phyloP scores from a whole-genome alignment of 2,113 vertebrate species.

The Macquaria australasica region DNA sequence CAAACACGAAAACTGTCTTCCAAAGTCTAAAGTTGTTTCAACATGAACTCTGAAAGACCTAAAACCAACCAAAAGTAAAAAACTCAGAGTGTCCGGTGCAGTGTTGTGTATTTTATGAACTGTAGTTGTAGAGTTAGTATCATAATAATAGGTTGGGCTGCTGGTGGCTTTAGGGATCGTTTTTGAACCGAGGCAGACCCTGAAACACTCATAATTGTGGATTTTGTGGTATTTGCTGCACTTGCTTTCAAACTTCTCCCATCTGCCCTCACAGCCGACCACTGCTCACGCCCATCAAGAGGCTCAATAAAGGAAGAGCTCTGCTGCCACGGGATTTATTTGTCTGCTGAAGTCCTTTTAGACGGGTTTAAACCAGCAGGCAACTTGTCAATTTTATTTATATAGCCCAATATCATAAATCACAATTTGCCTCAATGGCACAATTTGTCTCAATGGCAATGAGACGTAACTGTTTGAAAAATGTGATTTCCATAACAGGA shows the following conservation, averaged over 20 bases:
- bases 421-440: background rate
- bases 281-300: constrained; percentile 4
- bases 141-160: constrained; percentile 43
- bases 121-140: constrained; percentile 40
- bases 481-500: background rate
- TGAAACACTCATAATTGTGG: constrained; percentile 44
- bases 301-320: background rate
- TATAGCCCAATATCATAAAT: no score
- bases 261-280: constrained; percentile 13
- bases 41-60: constrained; percentile 38
- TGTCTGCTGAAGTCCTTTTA: background rate
- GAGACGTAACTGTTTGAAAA: background rate
- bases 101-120: constrained; percentile 22
- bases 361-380: background rate
- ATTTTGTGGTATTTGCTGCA: constrained; percentile 45
- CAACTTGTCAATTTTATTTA: no score
- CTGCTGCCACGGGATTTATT: constrained; percentile 16
- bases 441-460: background rate
- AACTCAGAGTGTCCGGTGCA: background rate
- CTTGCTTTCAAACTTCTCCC: constrained; percentile 46
- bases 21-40: background rate
- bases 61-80: background rate
- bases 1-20: background rate
- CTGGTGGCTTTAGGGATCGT: constrained; percentile 34
- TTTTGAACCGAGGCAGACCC: constrained; percentile 30